phyloP scores from a whole-genome alignment of 1,140 invertebrate species.

The Ostrea denselamellosa region DNA sequence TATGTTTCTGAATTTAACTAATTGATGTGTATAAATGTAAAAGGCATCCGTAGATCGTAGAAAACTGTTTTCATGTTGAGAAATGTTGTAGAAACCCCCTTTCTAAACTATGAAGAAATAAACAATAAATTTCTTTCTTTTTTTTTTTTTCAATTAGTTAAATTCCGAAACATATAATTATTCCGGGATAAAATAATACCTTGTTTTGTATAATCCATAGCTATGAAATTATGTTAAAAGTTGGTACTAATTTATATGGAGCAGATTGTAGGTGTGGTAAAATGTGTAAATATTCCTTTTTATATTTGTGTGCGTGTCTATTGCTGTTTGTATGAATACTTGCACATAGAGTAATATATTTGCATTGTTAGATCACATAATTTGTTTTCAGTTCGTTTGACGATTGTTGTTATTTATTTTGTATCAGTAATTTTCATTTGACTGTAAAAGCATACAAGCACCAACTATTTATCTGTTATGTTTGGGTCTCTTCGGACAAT shows the following conservation, averaged over 20 bases:
- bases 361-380: conserved; percentile 21
- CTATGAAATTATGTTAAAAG: background rate
- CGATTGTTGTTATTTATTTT: conserved; percentile 39
- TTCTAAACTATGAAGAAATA: too few species aligned
- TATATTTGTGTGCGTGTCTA: background rate
- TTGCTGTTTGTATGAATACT: conserved; percentile 23
- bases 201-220: background rate
- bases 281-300: background rate
- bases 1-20: too few species aligned
- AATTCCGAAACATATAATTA: too few species aligned
- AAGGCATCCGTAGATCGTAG: too few species aligned
- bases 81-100: too few species aligned
- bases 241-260: too few species aligned
- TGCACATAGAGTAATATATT: conserved; percentile 38
- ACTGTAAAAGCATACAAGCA: conserved; percentile 26
- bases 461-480: conserved; percentile 3
- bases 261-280: background rate
- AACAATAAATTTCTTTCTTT: too few species aligned
- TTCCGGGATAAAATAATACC: background rate
- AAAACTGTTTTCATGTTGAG: too few species aligned
- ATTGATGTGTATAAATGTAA: too few species aligned
- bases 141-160: too few species aligned
- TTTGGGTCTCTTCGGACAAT: conserved; percentile 1
- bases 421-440: conserved; percentile 18
- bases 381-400: background rate